phyloP scores from a whole-genome alignment of 2,797 vertebrate genomes.

The Tamandua tetradactyla region DNA sequence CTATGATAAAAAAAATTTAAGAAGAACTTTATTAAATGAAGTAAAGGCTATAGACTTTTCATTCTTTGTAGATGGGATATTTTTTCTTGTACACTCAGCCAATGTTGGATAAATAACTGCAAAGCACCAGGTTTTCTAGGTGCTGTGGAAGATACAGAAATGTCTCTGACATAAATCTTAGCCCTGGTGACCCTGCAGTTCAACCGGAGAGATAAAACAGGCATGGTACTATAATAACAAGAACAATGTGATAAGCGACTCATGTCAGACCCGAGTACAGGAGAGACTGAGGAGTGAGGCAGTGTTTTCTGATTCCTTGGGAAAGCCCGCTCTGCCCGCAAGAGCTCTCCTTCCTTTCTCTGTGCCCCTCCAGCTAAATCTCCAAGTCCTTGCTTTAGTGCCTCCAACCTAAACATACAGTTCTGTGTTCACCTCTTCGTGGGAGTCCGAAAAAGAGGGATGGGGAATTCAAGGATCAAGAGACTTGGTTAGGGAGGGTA shows the following conservation, averaged over 20 bases:
- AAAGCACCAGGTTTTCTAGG: neutral
- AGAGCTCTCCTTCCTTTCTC: neutral
- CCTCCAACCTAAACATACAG: neutral
- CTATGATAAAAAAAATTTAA: neutral
- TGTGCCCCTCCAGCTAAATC: neutral
- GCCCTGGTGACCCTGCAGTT: neutral
- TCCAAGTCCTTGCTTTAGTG: neutral
- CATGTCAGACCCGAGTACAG: neutral
- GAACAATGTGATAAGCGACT: neutral
- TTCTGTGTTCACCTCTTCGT: neutral
- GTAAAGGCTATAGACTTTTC: neutral
- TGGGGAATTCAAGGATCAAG: neutral
- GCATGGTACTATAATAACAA: neutral
- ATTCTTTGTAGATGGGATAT: neutral
- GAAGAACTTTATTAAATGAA: conserved; percentile 14
- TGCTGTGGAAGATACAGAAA: neutral
- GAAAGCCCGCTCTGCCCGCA: too few species aligned
- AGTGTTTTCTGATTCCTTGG: neutral
- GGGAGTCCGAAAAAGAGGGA: neutral
- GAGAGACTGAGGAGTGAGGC: neutral
- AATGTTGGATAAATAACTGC: neutral
- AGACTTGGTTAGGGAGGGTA: neutral
- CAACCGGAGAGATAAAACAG: neutral
- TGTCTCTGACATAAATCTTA: neutral
- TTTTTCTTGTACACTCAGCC: neutral